phyloP scores from a whole-genome alignment of 2,888 invertebrate species.

The Aquatica leii region DNA sequence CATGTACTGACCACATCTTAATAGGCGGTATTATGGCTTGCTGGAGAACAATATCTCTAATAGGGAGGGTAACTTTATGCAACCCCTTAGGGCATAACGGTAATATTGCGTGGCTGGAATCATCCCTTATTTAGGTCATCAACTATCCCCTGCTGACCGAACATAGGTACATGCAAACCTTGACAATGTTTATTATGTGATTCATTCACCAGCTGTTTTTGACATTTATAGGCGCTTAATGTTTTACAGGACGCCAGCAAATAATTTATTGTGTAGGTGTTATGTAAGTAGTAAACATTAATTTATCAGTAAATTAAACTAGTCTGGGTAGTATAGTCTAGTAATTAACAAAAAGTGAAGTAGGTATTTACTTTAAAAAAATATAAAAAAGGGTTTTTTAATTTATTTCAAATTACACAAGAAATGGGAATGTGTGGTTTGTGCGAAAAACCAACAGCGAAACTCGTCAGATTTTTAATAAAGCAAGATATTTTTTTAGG shows the following conservation, averaged over 20 bases:
- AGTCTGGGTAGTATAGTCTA: too few relatives aligned
- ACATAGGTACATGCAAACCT: constrained; percentile 21
- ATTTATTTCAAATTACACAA: too few relatives aligned
- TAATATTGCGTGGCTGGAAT: constrained; percentile 23
- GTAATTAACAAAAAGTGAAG: too few relatives aligned
- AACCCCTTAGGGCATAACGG: constrained; percentile 27
- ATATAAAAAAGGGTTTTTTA: too few relatives aligned
- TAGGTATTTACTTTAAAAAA: too few relatives aligned
- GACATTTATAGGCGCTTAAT: constrained; percentile 10
- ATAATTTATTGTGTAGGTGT: too few relatives aligned
- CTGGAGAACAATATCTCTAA: constrained; percentile 19
- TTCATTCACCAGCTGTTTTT: constrained; percentile 28
- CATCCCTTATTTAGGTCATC: constrained; percentile 37
- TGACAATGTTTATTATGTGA: constrained; percentile 21
- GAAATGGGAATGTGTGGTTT: too few relatives aligned
- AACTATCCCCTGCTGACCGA: constrained; percentile 14
- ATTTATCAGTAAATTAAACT: too few relatives aligned
- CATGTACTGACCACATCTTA: constrained; percentile 27
- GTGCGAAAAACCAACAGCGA: too few relatives aligned
- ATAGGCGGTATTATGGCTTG: constrained; percentile 25
- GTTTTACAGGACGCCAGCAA: too few relatives aligned
- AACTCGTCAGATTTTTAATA: too few relatives aligned
- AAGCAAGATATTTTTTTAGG: background rate
- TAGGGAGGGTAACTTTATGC: constrained; percentile 16
- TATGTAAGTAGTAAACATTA: too few relatives aligned